Conservation (phyloP, 2,113 vertebrate genomes). For the Sialia sialis region DNA sequence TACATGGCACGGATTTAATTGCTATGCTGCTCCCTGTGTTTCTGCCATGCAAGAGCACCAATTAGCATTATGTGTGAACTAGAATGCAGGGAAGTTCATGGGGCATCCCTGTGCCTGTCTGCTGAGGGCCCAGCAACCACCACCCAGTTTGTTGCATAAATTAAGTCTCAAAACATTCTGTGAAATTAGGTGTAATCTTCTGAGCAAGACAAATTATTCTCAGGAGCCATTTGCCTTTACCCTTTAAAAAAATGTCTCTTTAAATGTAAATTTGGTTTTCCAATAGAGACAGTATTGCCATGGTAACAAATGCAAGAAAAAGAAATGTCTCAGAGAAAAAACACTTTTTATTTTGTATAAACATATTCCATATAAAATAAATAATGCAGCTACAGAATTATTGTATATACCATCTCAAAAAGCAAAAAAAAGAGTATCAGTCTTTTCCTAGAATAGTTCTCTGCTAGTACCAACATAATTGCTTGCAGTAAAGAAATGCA, state of each 20-base stretch:
- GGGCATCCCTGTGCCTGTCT: background rate
- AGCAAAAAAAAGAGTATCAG: background rate
- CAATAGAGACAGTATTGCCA: constrained; percentile 31
- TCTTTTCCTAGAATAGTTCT: background rate
- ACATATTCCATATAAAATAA: background rate
- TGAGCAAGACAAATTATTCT: constrained; percentile 16
- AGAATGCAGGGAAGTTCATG: background rate
- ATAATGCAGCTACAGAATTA: background rate
- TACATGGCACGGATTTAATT: background rate
- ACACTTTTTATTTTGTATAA: background rate
- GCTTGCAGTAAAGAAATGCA: background rate
- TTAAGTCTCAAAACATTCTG: background rate
- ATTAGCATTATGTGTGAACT: background rate
- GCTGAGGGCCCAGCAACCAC: background rate
- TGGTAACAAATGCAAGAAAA: constrained; percentile 43
- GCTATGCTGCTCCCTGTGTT: background rate
- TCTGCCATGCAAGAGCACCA: background rate
- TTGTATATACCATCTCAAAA: background rate
- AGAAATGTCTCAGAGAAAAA: background rate
- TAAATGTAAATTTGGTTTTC: constrained; percentile 59
- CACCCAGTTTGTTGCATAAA: background rate
- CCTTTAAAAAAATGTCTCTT: constrained; percentile 22
- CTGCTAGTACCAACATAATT: background rate
- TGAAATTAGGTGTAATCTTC: background rate
- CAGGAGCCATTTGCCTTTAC: constrained; percentile 16